phyloP scores from a whole-genome alignment of 2,888 invertebrate species.

The Heliconius ethilla region DNA sequence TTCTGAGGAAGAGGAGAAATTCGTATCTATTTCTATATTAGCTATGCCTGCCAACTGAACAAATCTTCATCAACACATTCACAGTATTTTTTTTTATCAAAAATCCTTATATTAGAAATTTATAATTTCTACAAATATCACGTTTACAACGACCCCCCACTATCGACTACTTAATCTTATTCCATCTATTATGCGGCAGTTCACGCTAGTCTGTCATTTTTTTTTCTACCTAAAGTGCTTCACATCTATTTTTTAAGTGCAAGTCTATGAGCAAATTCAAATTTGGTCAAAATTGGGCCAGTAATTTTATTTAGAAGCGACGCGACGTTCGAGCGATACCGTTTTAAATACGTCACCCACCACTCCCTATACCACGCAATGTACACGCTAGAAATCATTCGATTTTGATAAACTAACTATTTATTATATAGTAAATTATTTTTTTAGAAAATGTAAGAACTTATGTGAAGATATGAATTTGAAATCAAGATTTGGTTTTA shows the following conservation, averaged over 20 bases:
- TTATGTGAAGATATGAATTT: slow-evolving; percentile 21
- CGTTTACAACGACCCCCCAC: slow-evolving; percentile 43
- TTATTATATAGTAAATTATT: slow-evolving; percentile 31
- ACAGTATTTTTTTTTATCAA: slow-evolving; percentile 4
- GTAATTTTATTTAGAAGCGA: slow-evolving; percentile 55
- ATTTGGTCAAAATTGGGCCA: slow-evolving; percentile 67
- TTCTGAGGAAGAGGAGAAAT: no score
- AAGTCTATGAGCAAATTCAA: slow-evolving; percentile 73
- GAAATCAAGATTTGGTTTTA: slow-evolving; percentile 12
- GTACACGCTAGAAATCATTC: slow-evolving; percentile 44
- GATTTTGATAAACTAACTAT: slow-evolving; percentile 46
- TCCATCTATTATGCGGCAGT: slow-evolving; percentile 67
- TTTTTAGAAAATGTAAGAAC: slow-evolving; percentile 17
- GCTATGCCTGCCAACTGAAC: neutral
- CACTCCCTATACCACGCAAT: slow-evolving; percentile 10
- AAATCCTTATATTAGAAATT: slow-evolving; percentile 33
- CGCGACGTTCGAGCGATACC: slow-evolving; percentile 49
- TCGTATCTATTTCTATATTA: no score
- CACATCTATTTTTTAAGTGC: slow-evolving; percentile 67
- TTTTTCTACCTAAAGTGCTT: slow-evolving; percentile 68
- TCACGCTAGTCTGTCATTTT: slow-evolving; percentile 63
- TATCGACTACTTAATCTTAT: slow-evolving; percentile 37
- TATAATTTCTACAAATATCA: slow-evolving; percentile 47
- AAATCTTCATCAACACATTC: slow-evolving; percentile 6
- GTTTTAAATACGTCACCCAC: slow-evolving; percentile 3